Conservation (phyloP, 2,888 invertebrate species). For the Diplolepis rosae region DNA sequence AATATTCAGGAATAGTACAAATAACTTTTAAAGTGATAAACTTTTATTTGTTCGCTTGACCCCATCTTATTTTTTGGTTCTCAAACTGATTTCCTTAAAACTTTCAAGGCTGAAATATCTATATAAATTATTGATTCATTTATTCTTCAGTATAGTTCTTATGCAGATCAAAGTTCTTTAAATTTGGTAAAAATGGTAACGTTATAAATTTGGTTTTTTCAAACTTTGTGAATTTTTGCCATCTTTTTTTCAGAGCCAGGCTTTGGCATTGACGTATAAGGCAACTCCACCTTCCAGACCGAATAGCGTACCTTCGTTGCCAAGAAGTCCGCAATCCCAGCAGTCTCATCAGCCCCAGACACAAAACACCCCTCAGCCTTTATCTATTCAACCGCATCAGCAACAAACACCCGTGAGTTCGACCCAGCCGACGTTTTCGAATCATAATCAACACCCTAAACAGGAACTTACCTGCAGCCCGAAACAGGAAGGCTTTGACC, state of each 20-base stretch:
- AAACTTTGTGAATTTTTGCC: too few relatives aligned
- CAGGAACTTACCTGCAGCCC: constrained; percentile 73
- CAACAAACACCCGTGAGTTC: constrained; percentile 44
- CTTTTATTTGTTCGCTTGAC: too few relatives aligned
- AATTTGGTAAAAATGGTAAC: too few relatives aligned
- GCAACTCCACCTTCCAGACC: constrained; percentile 74
- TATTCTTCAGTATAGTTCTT: too few relatives aligned
- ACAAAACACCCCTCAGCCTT: constrained; percentile 70
- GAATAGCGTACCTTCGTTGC: constrained; percentile 69
- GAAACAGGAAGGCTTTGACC: constrained; percentile 79
- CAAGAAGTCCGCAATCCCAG: constrained; percentile 68
- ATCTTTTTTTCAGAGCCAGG: constrained; percentile 78
- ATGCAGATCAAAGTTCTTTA: too few relatives aligned
- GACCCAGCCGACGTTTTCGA: constrained; percentile 60
- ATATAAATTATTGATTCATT: too few relatives aligned
- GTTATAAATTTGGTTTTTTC: too few relatives aligned
- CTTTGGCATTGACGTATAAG: constrained; percentile 79
- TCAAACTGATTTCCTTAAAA: too few relatives aligned
- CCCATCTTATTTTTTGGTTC: too few relatives aligned
- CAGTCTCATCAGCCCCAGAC: constrained; percentile 66
- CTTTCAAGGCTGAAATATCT: too few relatives aligned
- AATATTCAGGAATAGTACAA: too few relatives aligned
- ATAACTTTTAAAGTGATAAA: too few relatives aligned
- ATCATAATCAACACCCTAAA: constrained; percentile 69
- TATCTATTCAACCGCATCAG: constrained; percentile 69